Conservation (phyloP, 1,140 invertebrate genomes). For the Papilio machaon region DNA sequence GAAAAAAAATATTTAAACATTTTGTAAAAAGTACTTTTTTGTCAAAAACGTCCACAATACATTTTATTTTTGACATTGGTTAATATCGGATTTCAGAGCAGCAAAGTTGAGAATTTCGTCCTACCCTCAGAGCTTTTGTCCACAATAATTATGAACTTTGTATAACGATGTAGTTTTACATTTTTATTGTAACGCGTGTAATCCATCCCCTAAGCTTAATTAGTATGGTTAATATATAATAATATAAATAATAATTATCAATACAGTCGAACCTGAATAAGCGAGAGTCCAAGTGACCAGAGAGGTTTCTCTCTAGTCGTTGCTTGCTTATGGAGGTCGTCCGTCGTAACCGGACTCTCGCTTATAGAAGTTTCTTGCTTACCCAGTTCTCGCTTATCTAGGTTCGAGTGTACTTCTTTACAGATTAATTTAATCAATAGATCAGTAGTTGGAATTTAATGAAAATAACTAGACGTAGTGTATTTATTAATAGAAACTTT, state of each 20-base stretch:
- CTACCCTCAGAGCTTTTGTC: background rate
- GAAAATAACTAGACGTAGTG: background rate
- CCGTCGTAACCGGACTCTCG: no score
- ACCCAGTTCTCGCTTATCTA: no score
- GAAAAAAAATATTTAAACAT: no score
- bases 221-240: background rate
- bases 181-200: background rate
- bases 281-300: no score
- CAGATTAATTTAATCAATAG: no score
- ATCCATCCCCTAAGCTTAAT: slow-evolving; percentile 18
- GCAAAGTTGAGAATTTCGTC: slow-evolving; percentile 14
- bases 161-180: background rate
- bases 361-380: no score
- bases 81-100: background rate
- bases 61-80: background rate
- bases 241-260: no score
- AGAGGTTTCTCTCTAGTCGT: no score
- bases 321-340: no score
- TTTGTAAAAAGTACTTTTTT: background rate
- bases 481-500: background rate
- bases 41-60: no score
- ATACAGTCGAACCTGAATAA: no score
- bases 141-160: background rate
- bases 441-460: background rate
- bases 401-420: no score